Evolutionary conservation across 1,140 invertebrate genomes (phyloP).

Genomic region (Papilio polytes): DNA sequence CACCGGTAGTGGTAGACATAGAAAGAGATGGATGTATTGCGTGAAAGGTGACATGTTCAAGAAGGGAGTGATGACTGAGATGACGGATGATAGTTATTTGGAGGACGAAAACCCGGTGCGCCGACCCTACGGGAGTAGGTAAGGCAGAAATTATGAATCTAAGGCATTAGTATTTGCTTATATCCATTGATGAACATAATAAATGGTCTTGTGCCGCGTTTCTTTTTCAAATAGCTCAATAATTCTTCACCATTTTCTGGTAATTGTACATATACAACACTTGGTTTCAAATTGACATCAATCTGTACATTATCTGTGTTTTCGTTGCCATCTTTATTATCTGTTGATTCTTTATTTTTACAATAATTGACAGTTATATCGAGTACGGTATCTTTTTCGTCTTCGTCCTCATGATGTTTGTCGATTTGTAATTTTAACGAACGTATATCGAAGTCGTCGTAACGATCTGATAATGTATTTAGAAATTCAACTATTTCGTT

Average conservation of each 20-base stretch:
- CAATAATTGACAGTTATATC: not conserved
- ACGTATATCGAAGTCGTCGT: not conserved
- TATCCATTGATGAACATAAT: slow-evolving; percentile 9
- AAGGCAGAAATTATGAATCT: not conserved
- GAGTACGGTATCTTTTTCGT: not conserved
- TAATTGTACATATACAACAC: not conserved
- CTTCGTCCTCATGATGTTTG: slow-evolving; percentile 5
- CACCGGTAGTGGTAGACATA: too few relatives aligned
- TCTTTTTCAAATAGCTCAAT: not conserved
- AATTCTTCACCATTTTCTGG: not conserved
- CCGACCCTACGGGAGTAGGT: too few relatives aligned
- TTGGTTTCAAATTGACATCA: not conserved
- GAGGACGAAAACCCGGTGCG: too few relatives aligned
- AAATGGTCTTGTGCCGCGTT: slow-evolving; percentile 13
- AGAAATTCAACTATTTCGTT: slow-evolving; percentile 4
- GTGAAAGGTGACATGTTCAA: too few relatives aligned
- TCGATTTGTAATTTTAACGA: not conserved
- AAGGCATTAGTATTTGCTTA: not conserved
- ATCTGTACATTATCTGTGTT: not conserved
- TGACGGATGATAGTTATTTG: too few relatives aligned
- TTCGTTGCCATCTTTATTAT: not conserved
- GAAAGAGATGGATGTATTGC: too few relatives aligned
- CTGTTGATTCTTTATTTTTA: not conserved
- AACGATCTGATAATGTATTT: not conserved
- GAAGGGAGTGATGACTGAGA: too few relatives aligned